Conservation (phyloP, 2,113 vertebrate genomes). For the Circaetus cinerascens region DNA sequence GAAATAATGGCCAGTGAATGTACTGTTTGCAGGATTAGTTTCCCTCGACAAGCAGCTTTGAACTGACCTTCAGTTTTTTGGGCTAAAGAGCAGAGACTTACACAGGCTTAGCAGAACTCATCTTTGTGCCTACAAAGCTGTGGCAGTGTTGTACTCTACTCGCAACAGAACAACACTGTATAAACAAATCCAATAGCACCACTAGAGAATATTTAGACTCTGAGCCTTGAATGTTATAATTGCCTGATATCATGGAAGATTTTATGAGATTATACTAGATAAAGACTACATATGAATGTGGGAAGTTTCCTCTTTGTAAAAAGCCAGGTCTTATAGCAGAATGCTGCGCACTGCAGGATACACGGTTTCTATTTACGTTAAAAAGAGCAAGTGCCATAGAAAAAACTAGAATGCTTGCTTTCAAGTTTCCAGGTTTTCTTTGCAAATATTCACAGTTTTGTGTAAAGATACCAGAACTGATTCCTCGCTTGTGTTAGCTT, state of each 20-base stretch:
- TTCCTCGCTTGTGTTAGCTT: neutral
- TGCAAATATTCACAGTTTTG: neutral
- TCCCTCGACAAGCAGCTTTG: slow-evolving; percentile 57
- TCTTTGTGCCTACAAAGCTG: slow-evolving; percentile 6
- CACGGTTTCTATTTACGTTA: neutral
- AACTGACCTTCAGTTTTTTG: slow-evolving; percentile 71
- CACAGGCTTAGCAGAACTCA: slow-evolving; percentile 21
- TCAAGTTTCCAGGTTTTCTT: neutral
- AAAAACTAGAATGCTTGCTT: neutral
- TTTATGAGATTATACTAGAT: slow-evolving; percentile 1
- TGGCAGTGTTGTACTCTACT: neutral
- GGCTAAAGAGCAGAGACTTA: slow-evolving; percentile 13
- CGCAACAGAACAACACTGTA: neutral
- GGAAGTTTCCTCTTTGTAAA: neutral
- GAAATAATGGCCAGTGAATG: slow-evolving; percentile 56
- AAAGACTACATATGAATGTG: neutral
- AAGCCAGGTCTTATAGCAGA: neutral
- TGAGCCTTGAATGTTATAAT: slow-evolving; percentile 1
- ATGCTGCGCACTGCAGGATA: neutral
- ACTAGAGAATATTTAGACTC: slow-evolving; percentile 9
- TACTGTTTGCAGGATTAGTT: slow-evolving; percentile 60
- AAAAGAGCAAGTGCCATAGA: neutral
- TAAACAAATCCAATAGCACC: slow-evolving; percentile 8
- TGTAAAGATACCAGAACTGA: neutral
- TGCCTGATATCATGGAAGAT: slow-evolving; percentile 1